phyloP scores from a whole-genome alignment of 2,888 invertebrate genomes.

The Tupiocoris notatus region DNA sequence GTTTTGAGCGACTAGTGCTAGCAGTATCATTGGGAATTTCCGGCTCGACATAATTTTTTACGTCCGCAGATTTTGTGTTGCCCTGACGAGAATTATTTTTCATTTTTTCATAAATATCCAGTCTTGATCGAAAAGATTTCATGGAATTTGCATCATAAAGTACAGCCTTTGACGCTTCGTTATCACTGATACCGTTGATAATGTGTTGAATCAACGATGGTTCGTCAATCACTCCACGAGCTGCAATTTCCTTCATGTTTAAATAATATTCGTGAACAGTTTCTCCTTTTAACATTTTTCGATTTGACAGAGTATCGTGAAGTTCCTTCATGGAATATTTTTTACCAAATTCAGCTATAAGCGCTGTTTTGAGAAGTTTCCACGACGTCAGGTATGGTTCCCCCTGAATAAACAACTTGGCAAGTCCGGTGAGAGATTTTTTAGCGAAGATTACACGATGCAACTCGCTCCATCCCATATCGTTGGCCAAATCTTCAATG shows the following conservation, averaged over 20 bases:
- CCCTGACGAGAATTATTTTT: neutral
- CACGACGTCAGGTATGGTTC: no score
- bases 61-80: no score
- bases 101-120: constrained; percentile 1
- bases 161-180: neutral
- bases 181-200: constrained; percentile 16
- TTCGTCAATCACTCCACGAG: no score
- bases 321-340: neutral
- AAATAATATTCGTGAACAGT: constrained; percentile 4
- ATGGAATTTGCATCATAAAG: constrained; percentile 3
- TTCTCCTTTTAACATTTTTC: neutral
- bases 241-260: constrained; percentile 11
- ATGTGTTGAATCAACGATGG: constrained; percentile 10
- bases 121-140: no score
- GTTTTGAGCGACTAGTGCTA: no score
- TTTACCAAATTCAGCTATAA: neutral
- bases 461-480: neutral
- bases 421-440: neutral
- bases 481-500: neutral
- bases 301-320: neutral
- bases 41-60: no score
- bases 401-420: no score
- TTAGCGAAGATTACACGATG: neutral
- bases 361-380: neutral
- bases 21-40: no score